Conservation (phyloP, 2,113 vertebrate species). For the Scortum barcoo region DNA sequence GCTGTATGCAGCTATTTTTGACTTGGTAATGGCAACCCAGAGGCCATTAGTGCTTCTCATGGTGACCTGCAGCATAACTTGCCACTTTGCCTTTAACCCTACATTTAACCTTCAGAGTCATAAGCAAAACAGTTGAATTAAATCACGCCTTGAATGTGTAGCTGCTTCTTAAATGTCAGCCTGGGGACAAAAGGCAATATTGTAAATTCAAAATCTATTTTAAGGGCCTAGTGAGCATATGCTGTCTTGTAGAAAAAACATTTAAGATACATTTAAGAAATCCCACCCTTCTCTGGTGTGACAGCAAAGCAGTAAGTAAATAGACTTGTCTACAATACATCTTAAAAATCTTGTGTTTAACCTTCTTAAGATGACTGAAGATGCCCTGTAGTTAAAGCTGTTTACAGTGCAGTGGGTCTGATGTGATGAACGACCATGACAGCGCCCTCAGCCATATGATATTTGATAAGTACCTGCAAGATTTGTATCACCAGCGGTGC, state of each 20-base stretch:
- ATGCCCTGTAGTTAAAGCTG: neutral
- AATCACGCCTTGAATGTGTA: constrained; percentile 2
- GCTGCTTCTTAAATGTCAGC: constrained; percentile 19
- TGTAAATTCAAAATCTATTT: constrained; percentile 10
- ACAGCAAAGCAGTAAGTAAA: neutral
- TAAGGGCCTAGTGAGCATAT: neutral
- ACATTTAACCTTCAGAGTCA: constrained; percentile 40
- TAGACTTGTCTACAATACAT: neutral
- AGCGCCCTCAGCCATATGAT: constrained; percentile 19
- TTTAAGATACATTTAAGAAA: neutral
- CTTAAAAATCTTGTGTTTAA: neutral
- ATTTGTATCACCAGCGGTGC: constrained; percentile 35
- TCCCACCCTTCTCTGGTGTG: neutral
- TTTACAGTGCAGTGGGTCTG: neutral
- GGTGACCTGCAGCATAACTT: constrained; percentile 34
- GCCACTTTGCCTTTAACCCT: constrained; percentile 41
- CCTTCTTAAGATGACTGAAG: neutral
- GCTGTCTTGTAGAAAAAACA: neutral
- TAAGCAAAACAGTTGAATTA: constrained; percentile 28
- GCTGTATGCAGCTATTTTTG: constrained; percentile 40
- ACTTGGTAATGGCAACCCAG: constrained; percentile 18
- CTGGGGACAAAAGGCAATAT: neutral
- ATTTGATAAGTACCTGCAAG: constrained; percentile 41
- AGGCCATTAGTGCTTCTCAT: constrained; percentile 29
- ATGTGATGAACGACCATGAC: neutral